A percentile compares a stretch with the other conserved stretches of the same genome.
These are phyloP conservation scores for Augochlora pura DNA, from an alignment of 1,140 invertebrate species.

Conservation along the genomic window DNA sequence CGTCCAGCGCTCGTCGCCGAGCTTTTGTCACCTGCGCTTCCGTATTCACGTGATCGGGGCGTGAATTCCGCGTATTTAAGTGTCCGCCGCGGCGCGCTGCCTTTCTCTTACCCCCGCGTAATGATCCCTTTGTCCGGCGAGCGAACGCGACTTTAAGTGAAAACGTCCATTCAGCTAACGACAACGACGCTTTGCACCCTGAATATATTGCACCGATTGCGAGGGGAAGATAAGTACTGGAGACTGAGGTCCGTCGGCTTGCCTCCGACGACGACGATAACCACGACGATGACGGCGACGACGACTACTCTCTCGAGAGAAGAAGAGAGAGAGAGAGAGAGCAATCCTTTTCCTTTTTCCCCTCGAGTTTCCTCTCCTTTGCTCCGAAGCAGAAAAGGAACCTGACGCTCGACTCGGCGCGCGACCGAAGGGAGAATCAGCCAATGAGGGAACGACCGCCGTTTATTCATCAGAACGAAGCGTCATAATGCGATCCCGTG, in stretches of 20 bases:
- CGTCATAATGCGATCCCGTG: slow-evolving; percentile 53
- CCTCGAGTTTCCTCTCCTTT: slow-evolving; percentile 1
- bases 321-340: too few species aligned
- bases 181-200: slow-evolving; percentile 70
- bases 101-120: slow-evolving; percentile 70
- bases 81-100: slow-evolving; percentile 64
- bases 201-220: slow-evolving; percentile 76
- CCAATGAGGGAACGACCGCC: slow-evolving; percentile 19
- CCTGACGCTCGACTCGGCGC: slow-evolving; percentile 45
- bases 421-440: slow-evolving; percentile 1
- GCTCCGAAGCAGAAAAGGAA: slow-evolving; percentile 38
- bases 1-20: slow-evolving; percentile 13
- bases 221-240: slow-evolving; percentile 72
- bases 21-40: slow-evolving; percentile 42
- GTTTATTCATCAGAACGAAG: slow-evolving; percentile 46
- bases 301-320: too few species aligned
- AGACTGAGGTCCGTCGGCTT: slow-evolving; percentile 58
- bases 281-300: slow-evolving; percentile 1
- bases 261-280: slow-evolving; percentile 18
- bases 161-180: slow-evolving; percentile 71
- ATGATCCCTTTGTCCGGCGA: slow-evolving; percentile 77
- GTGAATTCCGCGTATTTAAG: slow-evolving; percentile 77
- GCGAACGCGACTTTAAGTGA: slow-evolving; percentile 72
- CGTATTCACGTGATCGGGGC: slow-evolving; percentile 72
- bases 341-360: slow-evolving; percentile 17